phyloP scores from a whole-genome alignment of 2,797 vertebrate genomes.

The Thamnophis elegans region DNA sequence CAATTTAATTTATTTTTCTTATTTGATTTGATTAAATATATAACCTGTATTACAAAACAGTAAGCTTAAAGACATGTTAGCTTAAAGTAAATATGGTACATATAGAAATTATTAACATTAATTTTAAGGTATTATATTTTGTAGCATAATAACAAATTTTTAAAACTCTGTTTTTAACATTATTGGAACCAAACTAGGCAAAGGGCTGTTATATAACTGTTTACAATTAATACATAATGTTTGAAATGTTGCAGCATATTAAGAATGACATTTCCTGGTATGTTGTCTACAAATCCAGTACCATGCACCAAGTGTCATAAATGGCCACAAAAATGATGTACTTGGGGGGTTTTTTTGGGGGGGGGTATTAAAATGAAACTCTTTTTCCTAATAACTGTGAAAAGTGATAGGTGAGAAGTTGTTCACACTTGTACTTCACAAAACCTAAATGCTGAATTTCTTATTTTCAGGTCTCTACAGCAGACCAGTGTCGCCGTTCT shows the following conservation, averaged over 20 bases:
- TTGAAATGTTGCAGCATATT: not conserved
- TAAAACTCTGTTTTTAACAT: not conserved
- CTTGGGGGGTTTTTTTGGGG: too few relatives aligned
- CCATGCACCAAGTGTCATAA: not conserved
- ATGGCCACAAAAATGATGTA: not conserved
- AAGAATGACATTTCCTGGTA: not conserved
- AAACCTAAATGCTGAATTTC: conserved; percentile 20
- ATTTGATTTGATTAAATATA: not conserved
- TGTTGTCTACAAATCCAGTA: not conserved
- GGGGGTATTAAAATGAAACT: not conserved
- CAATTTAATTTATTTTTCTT: conserved; percentile 18
- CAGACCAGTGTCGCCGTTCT: conserved; percentile 92
- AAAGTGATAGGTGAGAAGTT: not conserved
- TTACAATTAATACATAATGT: not conserved
- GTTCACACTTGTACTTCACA: conserved; percentile 18
- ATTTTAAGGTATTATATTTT: not conserved
- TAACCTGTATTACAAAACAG: not conserved
- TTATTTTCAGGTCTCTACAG: conserved; percentile 88
- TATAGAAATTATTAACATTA: not conserved
- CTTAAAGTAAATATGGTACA: not conserved
- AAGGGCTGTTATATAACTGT: not conserved
- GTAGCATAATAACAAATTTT: not conserved
- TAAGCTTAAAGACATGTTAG: not conserved
- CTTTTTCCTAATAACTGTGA: not conserved
- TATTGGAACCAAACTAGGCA: not conserved